Percentiles rank a stretch among this genome's conserved stretches.
These are phyloP conservation scores for Turritopsis dohrnii DNA, from an alignment of 30 jellyfish, hydroid and myxozoan genomes.

Conservation along the genomic window DNA sequence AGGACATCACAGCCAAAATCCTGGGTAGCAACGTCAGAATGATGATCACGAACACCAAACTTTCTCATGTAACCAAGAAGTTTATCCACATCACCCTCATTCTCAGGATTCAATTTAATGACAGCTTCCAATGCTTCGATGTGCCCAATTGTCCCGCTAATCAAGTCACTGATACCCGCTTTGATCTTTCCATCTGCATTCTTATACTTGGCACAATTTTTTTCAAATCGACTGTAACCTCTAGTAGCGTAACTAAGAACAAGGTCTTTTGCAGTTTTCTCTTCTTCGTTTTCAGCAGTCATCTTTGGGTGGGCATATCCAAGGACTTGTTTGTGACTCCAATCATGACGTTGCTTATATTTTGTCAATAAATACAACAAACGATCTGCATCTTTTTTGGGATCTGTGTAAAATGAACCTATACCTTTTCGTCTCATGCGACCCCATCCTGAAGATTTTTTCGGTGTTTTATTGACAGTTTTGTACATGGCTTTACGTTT, in stretches of 20 bases:
- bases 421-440: constrained; percentile 54
- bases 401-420: constrained; percentile 24
- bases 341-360: constrained; percentile 44
- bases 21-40: neutral
- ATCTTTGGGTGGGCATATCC: constrained; percentile 44
- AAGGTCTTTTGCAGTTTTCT: constrained; percentile 10
- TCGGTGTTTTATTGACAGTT: neutral
- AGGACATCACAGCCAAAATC: neutral
- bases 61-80: constrained; percentile 18
- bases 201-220: neutral
- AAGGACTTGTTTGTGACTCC: constrained; percentile 49
- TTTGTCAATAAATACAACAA: constrained; percentile 46
- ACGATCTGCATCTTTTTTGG: constrained; percentile 17
- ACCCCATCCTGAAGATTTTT: constrained; percentile 54
- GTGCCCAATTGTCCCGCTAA: constrained; percentile 3
- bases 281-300: constrained; percentile 6
- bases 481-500: constrained; percentile 20
- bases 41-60: constrained; percentile 13
- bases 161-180: constrained; percentile 18
- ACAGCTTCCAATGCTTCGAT: constrained; percentile 23
- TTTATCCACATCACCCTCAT: constrained; percentile 29
- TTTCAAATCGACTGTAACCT: neutral
- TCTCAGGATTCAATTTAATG: neutral
- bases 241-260: constrained; percentile 13
- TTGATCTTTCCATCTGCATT: neutral